Evolutionary conservation across 2,113 vertebrate genomes (phyloP).

Genomic region (Labrus mixtus): DNA sequence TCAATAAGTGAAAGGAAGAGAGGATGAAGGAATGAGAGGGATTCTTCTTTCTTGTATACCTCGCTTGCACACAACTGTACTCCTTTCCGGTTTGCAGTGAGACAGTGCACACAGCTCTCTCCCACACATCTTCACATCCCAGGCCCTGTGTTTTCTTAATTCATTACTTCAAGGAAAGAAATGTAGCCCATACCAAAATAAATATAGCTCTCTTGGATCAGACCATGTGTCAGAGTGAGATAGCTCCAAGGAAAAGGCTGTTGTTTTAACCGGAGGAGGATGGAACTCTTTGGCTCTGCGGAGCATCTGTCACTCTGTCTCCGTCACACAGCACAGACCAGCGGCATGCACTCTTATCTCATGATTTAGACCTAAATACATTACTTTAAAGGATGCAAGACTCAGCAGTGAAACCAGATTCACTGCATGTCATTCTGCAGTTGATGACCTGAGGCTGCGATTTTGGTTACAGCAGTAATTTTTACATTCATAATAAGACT

Average conservation of each 20-base stretch:
- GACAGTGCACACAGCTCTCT: slow-evolving; percentile 85
- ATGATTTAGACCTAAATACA: slow-evolving; percentile 61
- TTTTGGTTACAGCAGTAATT: neutral
- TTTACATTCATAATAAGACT: neutral
- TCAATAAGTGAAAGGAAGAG: slow-evolving; percentile 55
- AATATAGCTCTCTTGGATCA: slow-evolving; percentile 77
- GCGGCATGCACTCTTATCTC: slow-evolving; percentile 60
- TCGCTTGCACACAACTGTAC: slow-evolving; percentile 78
- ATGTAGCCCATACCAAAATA: slow-evolving; percentile 81
- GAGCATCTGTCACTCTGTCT: slow-evolving; percentile 77
- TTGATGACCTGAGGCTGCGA: slow-evolving; percentile 35
- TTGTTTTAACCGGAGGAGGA: slow-evolving; percentile 81
- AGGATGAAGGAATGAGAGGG: slow-evolving; percentile 57
- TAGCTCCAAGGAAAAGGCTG: slow-evolving; percentile 74
- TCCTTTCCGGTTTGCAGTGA: slow-evolving; percentile 83
- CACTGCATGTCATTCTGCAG: slow-evolving; percentile 31
- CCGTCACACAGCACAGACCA: slow-evolving; percentile 64
- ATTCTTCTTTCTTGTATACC: slow-evolving; percentile 66
- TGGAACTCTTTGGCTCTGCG: slow-evolving; percentile 77
- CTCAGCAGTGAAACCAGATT: slow-evolving; percentile 46
- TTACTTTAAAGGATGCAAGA: slow-evolving; percentile 61
- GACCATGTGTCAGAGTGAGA: slow-evolving; percentile 76
- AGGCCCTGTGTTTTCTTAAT: slow-evolving; percentile 85
- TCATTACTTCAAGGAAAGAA: slow-evolving; percentile 84
- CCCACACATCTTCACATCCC: slow-evolving; percentile 89